Evolutionary conservation across 2,797 vertebrate species (phyloP).

Genomic region (Hozukius guyotensis): DNA sequence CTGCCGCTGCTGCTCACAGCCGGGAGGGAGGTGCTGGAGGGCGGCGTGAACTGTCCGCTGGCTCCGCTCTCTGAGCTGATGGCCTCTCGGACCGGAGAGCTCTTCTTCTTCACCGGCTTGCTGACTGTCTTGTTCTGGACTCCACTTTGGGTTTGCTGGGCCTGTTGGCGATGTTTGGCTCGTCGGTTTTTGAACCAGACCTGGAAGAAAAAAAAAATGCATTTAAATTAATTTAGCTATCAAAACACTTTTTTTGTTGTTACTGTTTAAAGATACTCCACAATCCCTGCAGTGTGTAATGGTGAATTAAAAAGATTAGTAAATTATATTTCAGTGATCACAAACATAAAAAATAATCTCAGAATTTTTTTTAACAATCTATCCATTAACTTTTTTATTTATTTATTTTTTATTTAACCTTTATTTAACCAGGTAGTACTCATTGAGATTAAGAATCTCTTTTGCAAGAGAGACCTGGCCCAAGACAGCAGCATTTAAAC

Average conservation of each 20-base stretch:
- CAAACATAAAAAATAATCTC: too few species aligned
- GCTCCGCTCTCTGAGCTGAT: constrained; percentile 90
- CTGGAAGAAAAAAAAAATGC: constrained; percentile 58
- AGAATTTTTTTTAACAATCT: too few species aligned
- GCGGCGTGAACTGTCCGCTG: constrained; percentile 92
- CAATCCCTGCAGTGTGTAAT: too few species aligned
- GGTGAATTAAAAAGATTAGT: too few species aligned
- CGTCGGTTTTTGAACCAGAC: constrained; percentile 98
- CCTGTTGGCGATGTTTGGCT: constrained; percentile 94
- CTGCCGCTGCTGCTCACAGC: constrained; percentile 87
- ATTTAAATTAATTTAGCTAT: neutral
- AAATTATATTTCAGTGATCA: too few species aligned
- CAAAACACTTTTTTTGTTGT: neutral
- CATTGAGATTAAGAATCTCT: too few species aligned
- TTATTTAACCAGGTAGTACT: too few species aligned
- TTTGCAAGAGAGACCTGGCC: too few species aligned
- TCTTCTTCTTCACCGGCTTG: constrained; percentile 92
- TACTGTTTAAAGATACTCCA: too few species aligned
- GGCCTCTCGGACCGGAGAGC: constrained; percentile 89
- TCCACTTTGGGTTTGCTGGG: constrained; percentile 84
- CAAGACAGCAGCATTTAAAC: too few species aligned
- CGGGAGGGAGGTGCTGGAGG: constrained; percentile 88
- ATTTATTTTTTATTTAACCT: too few species aligned
- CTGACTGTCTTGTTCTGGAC: constrained; percentile 88
- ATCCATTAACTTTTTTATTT: too few species aligned